Evolutionary conservation across 2,888 invertebrate genomes (phyloP).

Genomic region (Mythimna lalbum): DNA sequence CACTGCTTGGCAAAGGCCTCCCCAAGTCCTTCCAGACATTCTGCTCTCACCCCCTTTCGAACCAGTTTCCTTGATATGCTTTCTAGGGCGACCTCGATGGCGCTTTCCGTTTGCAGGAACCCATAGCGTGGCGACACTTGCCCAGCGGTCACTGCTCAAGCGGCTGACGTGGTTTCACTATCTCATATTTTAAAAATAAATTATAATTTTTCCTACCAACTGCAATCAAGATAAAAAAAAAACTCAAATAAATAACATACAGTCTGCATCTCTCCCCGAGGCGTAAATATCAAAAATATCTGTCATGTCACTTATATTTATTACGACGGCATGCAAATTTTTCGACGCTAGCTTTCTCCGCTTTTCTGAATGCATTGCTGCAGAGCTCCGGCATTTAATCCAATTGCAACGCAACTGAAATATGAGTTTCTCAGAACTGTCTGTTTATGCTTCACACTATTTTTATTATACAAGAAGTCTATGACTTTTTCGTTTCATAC

Average conservation of each 20-base stretch:
- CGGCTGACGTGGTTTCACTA: too few species aligned
- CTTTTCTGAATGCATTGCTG: constrained; percentile 49
- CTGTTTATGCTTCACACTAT: constrained; percentile 15
- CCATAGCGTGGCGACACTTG: too few species aligned
- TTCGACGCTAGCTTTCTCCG: constrained; percentile 32
- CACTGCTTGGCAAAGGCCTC: too few species aligned
- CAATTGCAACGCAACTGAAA: constrained; percentile 39
- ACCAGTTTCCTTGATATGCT: too few species aligned
- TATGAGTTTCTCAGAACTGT: constrained; percentile 31
- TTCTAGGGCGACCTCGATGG: too few species aligned
- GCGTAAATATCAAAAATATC: constrained; percentile 20
- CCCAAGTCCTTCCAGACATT: too few species aligned
- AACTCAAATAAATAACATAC: not conserved
- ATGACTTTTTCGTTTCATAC: not conserved
- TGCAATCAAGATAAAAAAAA: not conserved
- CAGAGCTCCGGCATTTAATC: constrained; percentile 44
- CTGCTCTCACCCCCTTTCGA: too few species aligned
- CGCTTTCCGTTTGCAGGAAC: too few species aligned
- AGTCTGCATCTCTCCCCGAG: not conserved
- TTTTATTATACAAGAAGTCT: constrained; percentile 20
- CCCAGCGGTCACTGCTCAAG: too few species aligned
- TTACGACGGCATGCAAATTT: constrained; percentile 54
- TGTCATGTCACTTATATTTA: constrained; percentile 43
- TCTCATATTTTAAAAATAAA: too few species aligned
- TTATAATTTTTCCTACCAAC: not conserved